Base-by-base conservation (phyloP, 2,113 vertebrate species). In the Speoplatyrhinus poulsoni region DNA sequence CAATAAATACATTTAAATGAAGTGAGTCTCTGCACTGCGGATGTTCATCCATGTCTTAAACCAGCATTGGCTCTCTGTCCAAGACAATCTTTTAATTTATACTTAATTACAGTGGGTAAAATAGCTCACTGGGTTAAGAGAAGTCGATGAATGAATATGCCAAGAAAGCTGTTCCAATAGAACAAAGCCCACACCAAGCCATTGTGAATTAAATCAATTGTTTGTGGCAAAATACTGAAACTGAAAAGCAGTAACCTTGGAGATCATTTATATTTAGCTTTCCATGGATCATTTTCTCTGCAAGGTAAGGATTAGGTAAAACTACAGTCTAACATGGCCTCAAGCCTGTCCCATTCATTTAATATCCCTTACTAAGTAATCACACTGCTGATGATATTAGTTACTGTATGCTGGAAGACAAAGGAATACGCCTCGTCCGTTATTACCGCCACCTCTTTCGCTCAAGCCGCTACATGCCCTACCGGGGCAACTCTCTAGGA, bases 1-100 rank as follows among this genome's bases (percentile, higher is more conserved):
- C 60, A 87, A 83, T 76, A 82, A 84, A 84, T 82, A 60, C 67
- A 55, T 82, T 82, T 75, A 60, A 47, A 62, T 67, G 13, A 70
- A 66, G n/a, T 47, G 60, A 73, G 57, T 53, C 52, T 6, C 4
- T 3, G 46, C 55, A 15, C 12, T 15, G 17, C 59, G 41, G 67
- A 59, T 71, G 50, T 72, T 55, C 60, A 10, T 72, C 57, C 50
- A 74, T 41, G 33, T 6, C 36, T 41, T 41, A 41, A 41, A 41
- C 36, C 36, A 41, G 36, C 36, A 41, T 8, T 41, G 36, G 36
- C 36, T 41, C 36, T 41, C 5, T 41, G 36, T 41, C 36, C 36
- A 41, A 41, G 4, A 5, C 36, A 8, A 41, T 6, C 4, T 41
- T 6, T 41, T 41, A 41, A 41, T 41, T 26, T 26, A 26, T 2